Percentiles rank a stretch among this genome's conserved stretches.
These are phyloP conservation scores for Carassius gibelio DNA, from an alignment of 2,113 vertebrate species.

Conservation along the genomic window DNA sequence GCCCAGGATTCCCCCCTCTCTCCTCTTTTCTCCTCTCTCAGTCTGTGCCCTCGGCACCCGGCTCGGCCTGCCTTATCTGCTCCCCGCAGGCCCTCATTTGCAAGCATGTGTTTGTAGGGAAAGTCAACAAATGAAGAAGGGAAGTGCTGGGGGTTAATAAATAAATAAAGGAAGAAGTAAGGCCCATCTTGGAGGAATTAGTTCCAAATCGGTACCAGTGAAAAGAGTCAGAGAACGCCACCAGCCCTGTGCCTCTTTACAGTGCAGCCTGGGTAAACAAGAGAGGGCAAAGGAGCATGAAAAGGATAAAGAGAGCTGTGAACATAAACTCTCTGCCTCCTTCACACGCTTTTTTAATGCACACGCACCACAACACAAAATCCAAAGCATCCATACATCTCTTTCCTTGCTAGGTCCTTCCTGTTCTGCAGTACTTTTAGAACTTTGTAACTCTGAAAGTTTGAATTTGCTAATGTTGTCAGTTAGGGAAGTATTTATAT, in stretches of 20 bases:
- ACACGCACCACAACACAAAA: constrained; percentile 31
- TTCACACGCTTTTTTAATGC: constrained; percentile 23
- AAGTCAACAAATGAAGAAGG: constrained; percentile 57
- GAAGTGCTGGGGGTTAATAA: constrained; percentile 55
- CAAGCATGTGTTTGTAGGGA: constrained; percentile 55
- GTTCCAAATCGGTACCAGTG: constrained; percentile 58
- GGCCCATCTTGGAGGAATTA: constrained; percentile 61
- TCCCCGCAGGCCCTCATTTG: constrained; percentile 62
- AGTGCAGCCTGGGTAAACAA: constrained; percentile 55
- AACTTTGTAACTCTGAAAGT: neutral
- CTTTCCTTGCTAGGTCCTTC: neutral
- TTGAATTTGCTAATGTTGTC: neutral
- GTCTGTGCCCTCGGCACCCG: constrained; percentile 48
- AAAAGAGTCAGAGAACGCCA: constrained; percentile 55
- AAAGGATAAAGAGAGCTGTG: constrained; percentile 51
- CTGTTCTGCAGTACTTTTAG: neutral
- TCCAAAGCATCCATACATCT: constrained; percentile 10
- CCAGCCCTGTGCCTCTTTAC: constrained; percentile 40
- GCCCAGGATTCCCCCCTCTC: constrained; percentile 51
- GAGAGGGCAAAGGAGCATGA: constrained; percentile 55
- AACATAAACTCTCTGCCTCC: constrained; percentile 34
- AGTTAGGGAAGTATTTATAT: neutral
- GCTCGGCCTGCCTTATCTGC: constrained; percentile 52
- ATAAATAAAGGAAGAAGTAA: constrained; percentile 57
- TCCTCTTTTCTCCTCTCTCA: constrained; percentile 47